Percentiles rank a stretch among this genome's conserved stretches.
Conservation (phyloP, 1,140 invertebrate genomes). For the Drosophila novamexicana region DNA sequence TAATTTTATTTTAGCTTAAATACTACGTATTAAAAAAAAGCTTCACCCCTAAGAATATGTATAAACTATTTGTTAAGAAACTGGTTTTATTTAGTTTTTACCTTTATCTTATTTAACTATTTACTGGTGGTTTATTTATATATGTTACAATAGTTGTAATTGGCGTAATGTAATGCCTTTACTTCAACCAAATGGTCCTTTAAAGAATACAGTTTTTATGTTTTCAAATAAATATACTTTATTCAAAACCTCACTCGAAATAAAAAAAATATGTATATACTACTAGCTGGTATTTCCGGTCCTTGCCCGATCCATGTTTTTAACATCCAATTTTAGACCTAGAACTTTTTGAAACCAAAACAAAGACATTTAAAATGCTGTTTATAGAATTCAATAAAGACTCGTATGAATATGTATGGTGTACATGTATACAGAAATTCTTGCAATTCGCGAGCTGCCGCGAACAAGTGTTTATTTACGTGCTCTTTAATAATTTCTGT, state of each 20-base stretch:
- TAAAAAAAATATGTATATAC: background rate
- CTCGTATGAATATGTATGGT: no score
- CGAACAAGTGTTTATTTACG: no score
- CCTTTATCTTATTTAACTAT: constrained; percentile 56
- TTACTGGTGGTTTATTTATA: constrained; percentile 71
- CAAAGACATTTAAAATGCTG: no score
- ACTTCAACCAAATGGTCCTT: constrained; percentile 18
- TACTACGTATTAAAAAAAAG: constrained; percentile 58
- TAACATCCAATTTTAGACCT: no score
- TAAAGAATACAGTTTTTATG: constrained; percentile 31
- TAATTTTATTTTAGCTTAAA: constrained; percentile 34
- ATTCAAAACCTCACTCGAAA: background rate
- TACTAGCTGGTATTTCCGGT: no score
- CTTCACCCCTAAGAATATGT: constrained; percentile 68
- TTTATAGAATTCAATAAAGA: no score
- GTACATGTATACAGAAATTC: no score
- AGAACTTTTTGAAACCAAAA: no score
- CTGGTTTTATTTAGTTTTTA: constrained; percentile 67
- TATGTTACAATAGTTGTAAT: constrained; percentile 19
- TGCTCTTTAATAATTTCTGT: no score
- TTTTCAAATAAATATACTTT: constrained; percentile 35
- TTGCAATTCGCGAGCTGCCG: no score
- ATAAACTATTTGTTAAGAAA: constrained; percentile 55
- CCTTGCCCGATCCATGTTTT: no score
- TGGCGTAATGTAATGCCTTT: constrained; percentile 11